Conservation (phyloP, 2,888 invertebrate species). For the Eristalis tenax region DNA sequence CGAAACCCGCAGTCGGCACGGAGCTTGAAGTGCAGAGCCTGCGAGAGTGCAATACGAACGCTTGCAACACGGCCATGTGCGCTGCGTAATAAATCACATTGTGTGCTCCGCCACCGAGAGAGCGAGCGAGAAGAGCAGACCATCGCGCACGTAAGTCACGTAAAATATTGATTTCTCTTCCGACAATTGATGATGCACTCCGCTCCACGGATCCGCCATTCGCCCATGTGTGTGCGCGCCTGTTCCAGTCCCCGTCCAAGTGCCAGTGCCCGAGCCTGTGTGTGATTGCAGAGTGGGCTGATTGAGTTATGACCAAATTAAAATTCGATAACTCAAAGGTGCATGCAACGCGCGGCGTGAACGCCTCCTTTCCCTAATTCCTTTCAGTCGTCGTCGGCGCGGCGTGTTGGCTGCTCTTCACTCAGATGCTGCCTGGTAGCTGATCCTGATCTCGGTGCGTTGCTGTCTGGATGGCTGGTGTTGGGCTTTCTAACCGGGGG, state of each 20-base stretch:
- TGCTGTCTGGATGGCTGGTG: conserved; percentile 4
- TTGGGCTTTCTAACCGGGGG: conserved; percentile 43
- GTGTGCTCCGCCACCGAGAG: conserved; percentile 11
- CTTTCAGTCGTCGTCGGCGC: background rate
- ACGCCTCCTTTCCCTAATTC: conserved; percentile 67
- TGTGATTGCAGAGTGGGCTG: conserved; percentile 64
- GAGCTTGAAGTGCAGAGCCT: background rate
- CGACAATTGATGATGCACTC: conserved; percentile 72
- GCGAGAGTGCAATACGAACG: conserved; percentile 43
- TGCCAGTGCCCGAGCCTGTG: background rate
- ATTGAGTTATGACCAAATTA: conserved; percentile 72
- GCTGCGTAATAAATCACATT: conserved; percentile 71
- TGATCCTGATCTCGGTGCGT: conserved; percentile 61
- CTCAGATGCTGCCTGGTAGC: conserved; percentile 5
- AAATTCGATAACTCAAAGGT: conserved; percentile 72
- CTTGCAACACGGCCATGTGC: conserved; percentile 43
- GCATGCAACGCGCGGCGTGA: conserved; percentile 58
- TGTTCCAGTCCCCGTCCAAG: background rate
- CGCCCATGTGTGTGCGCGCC: conserved; percentile 12
- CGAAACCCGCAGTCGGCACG: conserved; percentile 30
- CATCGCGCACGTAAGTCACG: conserved; percentile 72
- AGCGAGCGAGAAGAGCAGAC: conserved; percentile 42
- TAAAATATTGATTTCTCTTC: conserved; percentile 73
- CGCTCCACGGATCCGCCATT: conserved; percentile 8
- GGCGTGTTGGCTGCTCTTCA: background rate